Conservation (phyloP, 2,888 invertebrate species). For the Orthonychiurus folsomi region DNA sequence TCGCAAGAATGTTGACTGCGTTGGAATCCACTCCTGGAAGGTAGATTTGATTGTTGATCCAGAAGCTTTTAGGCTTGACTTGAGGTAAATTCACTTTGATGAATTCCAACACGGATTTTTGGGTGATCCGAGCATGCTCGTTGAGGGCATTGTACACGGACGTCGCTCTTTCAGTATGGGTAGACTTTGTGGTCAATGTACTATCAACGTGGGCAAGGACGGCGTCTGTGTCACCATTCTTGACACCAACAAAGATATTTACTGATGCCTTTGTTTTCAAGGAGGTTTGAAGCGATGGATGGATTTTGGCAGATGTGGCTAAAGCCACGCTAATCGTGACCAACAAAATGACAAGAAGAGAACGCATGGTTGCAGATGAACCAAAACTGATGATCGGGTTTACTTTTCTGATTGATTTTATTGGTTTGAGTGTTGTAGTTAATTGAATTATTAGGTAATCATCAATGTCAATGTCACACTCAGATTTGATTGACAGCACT, state of each 20-base stretch:
- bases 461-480: no score
- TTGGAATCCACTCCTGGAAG: background rate
- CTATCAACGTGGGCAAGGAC: background rate
- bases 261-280: background rate
- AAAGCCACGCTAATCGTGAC: no score
- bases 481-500: no score
- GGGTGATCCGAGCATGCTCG: background rate
- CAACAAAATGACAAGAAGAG: no score
- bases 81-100: background rate
- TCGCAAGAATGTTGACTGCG: background rate
- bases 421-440: no score
- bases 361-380: no score
- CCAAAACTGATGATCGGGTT: no score
- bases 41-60: slow-evolving; percentile 2
- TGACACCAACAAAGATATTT: background rate
- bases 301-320: no score
- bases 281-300: no score
- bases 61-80: background rate
- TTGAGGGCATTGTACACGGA: background rate
- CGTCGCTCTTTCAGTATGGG: slow-evolving; percentile 2
- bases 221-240: background rate
- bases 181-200: background rate
- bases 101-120: background rate
- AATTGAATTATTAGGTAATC: no score
- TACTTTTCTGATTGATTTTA: no score